phyloP scores from a whole-genome alignment of 2,888 invertebrate genomes.

The Parthenolecanium corni region DNA sequence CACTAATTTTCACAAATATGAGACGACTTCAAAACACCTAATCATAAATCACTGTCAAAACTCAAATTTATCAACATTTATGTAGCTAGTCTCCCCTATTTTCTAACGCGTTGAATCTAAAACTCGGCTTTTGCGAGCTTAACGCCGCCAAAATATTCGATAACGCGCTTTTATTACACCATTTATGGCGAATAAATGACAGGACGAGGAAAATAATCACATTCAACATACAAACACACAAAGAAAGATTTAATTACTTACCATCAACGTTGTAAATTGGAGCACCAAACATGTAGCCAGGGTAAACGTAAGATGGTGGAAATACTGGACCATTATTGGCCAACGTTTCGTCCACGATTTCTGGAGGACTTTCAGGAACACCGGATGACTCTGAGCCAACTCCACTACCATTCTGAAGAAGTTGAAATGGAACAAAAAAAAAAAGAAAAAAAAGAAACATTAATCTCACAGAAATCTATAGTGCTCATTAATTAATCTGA shows the following conservation, averaged over 20 bases:
- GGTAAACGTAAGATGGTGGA: conserved; percentile 40
- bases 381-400: conserved; percentile 36
- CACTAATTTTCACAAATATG: no score
- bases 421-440: neutral
- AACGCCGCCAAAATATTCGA: neutral
- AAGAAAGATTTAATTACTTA: conserved; percentile 35
- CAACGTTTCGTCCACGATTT: conserved; percentile 35
- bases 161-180: neutral
- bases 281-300: conserved; percentile 45
- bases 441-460: no score
- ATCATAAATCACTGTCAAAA: no score
- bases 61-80: no score
- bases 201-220: no score
- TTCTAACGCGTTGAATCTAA: neutral
- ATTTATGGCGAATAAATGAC: neutral
- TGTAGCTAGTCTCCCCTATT: no score
- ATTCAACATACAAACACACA: neutral
- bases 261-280: conserved; percentile 44
- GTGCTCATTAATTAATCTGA: no score
- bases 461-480: no score
- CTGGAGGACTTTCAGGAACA: conserved; percentile 32
- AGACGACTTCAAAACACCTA: no score
- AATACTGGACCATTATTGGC: conserved; percentile 31
- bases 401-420: conserved; percentile 36
- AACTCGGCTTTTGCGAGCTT: neutral